Base-by-base conservation (phyloP, 2,888 invertebrate genomes). In the Thereva unica region DNA sequence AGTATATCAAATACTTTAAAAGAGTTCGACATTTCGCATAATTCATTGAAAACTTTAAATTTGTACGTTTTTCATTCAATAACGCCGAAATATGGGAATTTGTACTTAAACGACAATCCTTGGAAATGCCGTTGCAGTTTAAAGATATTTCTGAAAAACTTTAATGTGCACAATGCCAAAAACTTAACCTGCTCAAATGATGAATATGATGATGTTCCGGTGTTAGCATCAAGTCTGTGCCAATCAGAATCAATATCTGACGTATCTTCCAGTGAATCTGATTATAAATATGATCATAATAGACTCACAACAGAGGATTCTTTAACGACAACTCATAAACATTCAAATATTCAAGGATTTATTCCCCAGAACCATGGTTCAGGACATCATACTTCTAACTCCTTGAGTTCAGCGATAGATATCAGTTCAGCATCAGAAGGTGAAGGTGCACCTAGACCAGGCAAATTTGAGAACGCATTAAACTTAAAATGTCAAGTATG, bases 81-180 rank as follows among this genome's bases (percentile, higher is more conserved):
- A 0, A 52, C 72, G 3, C 61, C 71, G 0, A 54, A 23, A 1
- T 66, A 67, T 34, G 38, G 77, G 4, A 55, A 12, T 41, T 72
- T 78, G 3, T 38, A 56, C 35, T 73, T 75, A 0, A 23, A 56
- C 4, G 53, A 35, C 2, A 78, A 78, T 68, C 59, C 57, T 1
- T 78, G 78, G 78, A 41, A 71, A 4, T 78, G 78, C 55, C 66
- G 72, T 4, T 78, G 78, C 53, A 45, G 63, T 0, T 65, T 66
- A 10, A 47, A 65, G 38, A 5, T 50, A 5, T 50, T 61, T 5
- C 2, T 50, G 40, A 41, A 50, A 50, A 47, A 35, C 10, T 23
- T 37, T 8, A 37, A 34, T 6, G 12, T 59, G n/a, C 47, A 59
- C 37, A 38, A 59, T 4, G 37, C 23, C 7, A 8, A 59, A 2